A percentile compares a stretch with the other conserved stretches of the same genome.
phyloP scores from a whole-genome alignment of 2,113 vertebrate genomes.

The Anguilla rostrata region DNA sequence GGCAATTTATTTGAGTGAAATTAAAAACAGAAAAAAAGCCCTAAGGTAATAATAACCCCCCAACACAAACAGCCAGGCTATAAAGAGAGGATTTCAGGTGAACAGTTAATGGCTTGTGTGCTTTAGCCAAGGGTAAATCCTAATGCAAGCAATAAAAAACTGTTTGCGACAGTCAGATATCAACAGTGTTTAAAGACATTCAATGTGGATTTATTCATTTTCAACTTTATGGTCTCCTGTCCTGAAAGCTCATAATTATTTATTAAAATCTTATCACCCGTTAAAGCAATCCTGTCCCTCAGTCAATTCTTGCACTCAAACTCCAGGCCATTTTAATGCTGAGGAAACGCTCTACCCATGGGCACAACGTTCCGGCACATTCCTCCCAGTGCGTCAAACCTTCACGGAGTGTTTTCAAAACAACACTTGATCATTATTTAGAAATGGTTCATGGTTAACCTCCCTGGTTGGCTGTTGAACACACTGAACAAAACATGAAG shows the following conservation, averaged over 20 bases:
- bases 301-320: not conserved
- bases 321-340: not conserved
- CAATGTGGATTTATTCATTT: not conserved
- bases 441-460: not conserved
- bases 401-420: not conserved
- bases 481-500: not conserved
- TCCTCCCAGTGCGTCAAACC: not conserved
- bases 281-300: not conserved
- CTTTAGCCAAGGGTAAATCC: not conserved
- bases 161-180: not conserved
- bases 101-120: not conserved
- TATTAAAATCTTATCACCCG: not conserved
- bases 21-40: not conserved
- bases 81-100: not conserved
- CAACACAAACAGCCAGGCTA: not conserved
- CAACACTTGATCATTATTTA: not conserved
- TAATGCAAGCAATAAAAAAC: not conserved
- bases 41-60: not conserved
- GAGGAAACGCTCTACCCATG: not conserved
- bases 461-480: not conserved
- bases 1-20: not conserved
- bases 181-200: not conserved
- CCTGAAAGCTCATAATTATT: not conserved
- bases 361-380: not conserved
- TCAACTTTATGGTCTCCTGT: not conserved